Conservation (phyloP, 2,113 vertebrate genomes). For the Eptesicus fuscus region DNA sequence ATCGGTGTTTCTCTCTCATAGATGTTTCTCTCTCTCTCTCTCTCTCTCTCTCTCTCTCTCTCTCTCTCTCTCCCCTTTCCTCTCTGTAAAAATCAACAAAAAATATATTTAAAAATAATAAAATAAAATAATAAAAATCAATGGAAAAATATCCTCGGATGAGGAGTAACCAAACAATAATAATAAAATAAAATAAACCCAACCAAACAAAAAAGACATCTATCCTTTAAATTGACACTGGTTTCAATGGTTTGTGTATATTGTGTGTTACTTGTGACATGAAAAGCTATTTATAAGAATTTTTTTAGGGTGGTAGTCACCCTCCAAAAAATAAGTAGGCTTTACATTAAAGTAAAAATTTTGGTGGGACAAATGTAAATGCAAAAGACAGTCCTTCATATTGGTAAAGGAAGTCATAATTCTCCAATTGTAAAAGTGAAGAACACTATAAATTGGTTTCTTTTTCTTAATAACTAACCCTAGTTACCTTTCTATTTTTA, state of each 20-base stretch:
- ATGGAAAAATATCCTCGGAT: too few relatives aligned
- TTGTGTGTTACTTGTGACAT: not conserved
- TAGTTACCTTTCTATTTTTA: slow-evolving; percentile 23
- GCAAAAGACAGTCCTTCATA: not conserved
- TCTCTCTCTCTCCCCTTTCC: too few relatives aligned
- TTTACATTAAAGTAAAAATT: slow-evolving; percentile 4
- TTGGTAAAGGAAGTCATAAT: not conserved
- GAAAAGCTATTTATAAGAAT: slow-evolving; percentile 3
- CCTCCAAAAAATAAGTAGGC: not conserved
- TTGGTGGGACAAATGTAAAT: slow-evolving; percentile 16
- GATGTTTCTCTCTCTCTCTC: too few relatives aligned
- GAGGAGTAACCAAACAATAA: too few relatives aligned
- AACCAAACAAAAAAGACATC: not conserved
- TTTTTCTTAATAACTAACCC: slow-evolving; percentile 41
- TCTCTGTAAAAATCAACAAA: too few relatives aligned
- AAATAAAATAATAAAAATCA: too few relatives aligned
- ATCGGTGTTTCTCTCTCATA: too few relatives aligned
- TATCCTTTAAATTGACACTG: not conserved
- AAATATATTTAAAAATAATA: too few relatives aligned
- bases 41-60: too few relatives aligned
- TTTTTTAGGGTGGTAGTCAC: not conserved
- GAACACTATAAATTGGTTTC: not conserved
- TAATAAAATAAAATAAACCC: too few relatives aligned
- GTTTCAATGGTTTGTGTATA: not conserved
- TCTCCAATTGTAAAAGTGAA: slow-evolving; percentile 9